Evolutionary conservation across 1,140 invertebrate genomes (phyloP), one percentile per base, ranked within the genome.

Genomic region (Brachionus manjavacas): DNA sequence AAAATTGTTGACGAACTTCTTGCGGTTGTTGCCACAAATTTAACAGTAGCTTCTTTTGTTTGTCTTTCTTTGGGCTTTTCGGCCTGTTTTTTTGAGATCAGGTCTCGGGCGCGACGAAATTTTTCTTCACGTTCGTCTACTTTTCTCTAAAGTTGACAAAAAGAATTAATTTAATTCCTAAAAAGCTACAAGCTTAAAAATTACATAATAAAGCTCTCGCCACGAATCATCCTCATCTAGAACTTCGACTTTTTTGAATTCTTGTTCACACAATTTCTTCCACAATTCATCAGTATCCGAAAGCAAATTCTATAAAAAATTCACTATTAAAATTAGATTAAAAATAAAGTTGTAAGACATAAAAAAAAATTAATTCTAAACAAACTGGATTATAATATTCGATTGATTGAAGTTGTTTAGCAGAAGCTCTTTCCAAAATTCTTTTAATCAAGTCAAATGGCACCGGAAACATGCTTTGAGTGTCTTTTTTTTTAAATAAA

Each of bases 201-300:
- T 35, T 68, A 81, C 79, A 81, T 25, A 81, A 35, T 81, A 81
- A 64, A 81, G 49, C 20, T 81, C 79, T 81, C 79, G 20, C 52
- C 64, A 81, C 4, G 79, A 66, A 2, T 81, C 79, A 23, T 81
- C 79, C 8, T 81, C 78, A 3, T 80, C 79, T 14, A 25, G 52
- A 28, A 23, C 8, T 4, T 28, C 12, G 39, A 23, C 31, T 35
- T 64, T 23, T 64, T 81, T 81, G 64, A 81, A 81, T 46, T 81
- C 79, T 68, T 81, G 79, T 68, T 81, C 79, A 43, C 28, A 35
- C 25, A 81, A 23, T 60, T 68, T 60, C 6, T 81, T 81, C 79
- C 79, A 81, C n/a, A 81, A 39, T 16, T 81, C 35, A 43, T 81
- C 79, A 6, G 79, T 64, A 14, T 81, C 79, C n/a, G 20, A 39